phyloP scores from a whole-genome alignment of 2,888 invertebrate species.

The Tenthredo distinguenda region DNA sequence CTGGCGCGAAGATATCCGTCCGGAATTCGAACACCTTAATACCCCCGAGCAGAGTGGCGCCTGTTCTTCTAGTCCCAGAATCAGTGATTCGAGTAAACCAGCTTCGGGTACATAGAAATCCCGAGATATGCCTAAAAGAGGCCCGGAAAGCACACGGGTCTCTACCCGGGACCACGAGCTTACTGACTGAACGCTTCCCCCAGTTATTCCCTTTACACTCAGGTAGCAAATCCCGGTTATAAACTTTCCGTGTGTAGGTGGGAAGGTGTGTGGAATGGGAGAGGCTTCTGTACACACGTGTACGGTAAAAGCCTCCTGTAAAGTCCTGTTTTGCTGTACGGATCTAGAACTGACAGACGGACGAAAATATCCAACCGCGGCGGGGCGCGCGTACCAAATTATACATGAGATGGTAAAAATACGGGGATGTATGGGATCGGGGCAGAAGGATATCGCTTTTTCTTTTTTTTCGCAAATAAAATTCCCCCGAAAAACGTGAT shows the following conservation, averaged over 20 bases:
- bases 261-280: not conserved
- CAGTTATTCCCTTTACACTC: not conserved
- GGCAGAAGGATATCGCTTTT: not conserved
- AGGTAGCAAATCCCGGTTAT: not conserved
- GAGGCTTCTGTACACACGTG: not conserved
- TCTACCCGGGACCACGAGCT: not conserved
- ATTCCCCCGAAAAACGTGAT: not conserved
- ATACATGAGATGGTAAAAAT: slow-evolving; percentile 15
- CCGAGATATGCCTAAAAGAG: not conserved
- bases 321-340: not conserved
- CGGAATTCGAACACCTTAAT: slow-evolving; percentile 33
- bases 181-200: slow-evolving; percentile 7
- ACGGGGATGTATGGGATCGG: not conserved
- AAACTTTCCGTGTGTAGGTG: not conserved
- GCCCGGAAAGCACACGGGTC: not conserved
- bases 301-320: not conserved
- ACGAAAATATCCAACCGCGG: slow-evolving; percentile 3
- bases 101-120: not conserved
- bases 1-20: not conserved
- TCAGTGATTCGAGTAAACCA: not conserved
- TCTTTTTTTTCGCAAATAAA: not conserved
- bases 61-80: not conserved
- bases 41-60: not conserved
- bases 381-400: not conserved
- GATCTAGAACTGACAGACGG: not conserved